Evolutionary conservation across 2,888 invertebrate species (phyloP), one percentile per base, ranked within the genome.

Genomic region (Oscheius sp.): DNA sequence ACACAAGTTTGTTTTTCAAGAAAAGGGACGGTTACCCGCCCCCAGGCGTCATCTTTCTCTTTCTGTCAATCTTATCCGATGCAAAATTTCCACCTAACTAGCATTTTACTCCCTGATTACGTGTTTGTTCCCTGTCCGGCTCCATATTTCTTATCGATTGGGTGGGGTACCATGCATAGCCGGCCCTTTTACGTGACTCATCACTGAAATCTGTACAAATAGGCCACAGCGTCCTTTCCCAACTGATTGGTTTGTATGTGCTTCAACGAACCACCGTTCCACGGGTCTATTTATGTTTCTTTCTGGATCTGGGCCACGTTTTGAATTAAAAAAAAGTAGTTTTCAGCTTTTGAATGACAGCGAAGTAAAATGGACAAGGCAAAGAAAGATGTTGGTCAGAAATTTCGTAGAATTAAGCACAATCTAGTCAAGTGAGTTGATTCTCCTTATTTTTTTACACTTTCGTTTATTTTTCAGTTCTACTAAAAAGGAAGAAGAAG

Each of bases 401-500:
- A 75, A 46, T 53, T 75, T 41, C 66, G 69, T 7, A 46, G 75
- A 6, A 68, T 75, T 6, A 58, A 59, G 35, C 75, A 75, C 45
- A 72, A 72, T 27, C 35, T 75, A 16, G 59, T 59, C 52, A 75
- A 75, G 75, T 75, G 23, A 41, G 27, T 55, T 21, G 35, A 6
- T 35, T 35, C 9, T 35, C 35, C 9, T 35, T 35, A 35, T 64
- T 64, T 64, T 43, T 23, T 23, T n/a, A 18, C 5, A 23, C 5
- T 56, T 43, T 43, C 16, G 45, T 25, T 23, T 5, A 1, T 68
- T 45, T 68, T 75, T 72, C 49, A 72, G 75, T 52, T 72, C 68
- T 29, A 66, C 72, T 0, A 79, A 79, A 49, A 77, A 77, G 27
- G 70, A 63, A 3, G 71, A 61, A n/a, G 78, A 79, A 29, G 77